A percentile compares a stretch with the other conserved stretches of the same genome.
These are phyloP conservation scores for Ormyrus thymus DNA, from an alignment of 2,888 invertebrate species.

Conservation along the genomic window DNA sequence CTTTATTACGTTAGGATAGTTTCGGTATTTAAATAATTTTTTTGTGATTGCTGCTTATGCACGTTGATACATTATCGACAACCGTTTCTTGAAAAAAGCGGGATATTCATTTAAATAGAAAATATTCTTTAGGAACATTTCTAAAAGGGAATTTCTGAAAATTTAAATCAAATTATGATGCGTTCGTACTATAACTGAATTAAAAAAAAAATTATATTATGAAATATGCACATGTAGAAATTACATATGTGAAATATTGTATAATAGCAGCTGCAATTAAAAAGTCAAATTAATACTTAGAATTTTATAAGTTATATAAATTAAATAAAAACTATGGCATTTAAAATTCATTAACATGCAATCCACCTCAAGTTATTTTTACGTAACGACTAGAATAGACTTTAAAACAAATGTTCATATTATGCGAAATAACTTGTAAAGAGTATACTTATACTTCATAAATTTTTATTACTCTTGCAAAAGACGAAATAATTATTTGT, in stretches of 20 bases:
- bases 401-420: conserved; percentile 18
- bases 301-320: conserved; percentile 7
- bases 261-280: background rate
- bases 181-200: background rate
- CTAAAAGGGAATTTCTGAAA: no score
- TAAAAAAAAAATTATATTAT: conserved; percentile 1
- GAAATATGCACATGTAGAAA: background rate
- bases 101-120: no score
- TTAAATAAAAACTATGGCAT: conserved; percentile 15
- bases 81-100: no score
- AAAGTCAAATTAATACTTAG: background rate
- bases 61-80: no score
- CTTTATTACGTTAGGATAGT: no score
- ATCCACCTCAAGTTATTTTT: background rate
- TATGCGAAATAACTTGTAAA: conserved; percentile 16
- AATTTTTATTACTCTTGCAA: conserved; percentile 27
- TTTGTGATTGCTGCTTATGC: no score
- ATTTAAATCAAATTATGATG: no score
- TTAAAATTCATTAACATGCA: conserved; percentile 18
- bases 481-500: no score
- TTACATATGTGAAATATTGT: background rate
- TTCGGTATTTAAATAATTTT: no score
- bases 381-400: background rate
- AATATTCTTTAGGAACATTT: no score
- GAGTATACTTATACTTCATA: no score